phyloP scores from a whole-genome alignment of 1,140 invertebrate species.

The Trichonephila clavipes region DNA sequence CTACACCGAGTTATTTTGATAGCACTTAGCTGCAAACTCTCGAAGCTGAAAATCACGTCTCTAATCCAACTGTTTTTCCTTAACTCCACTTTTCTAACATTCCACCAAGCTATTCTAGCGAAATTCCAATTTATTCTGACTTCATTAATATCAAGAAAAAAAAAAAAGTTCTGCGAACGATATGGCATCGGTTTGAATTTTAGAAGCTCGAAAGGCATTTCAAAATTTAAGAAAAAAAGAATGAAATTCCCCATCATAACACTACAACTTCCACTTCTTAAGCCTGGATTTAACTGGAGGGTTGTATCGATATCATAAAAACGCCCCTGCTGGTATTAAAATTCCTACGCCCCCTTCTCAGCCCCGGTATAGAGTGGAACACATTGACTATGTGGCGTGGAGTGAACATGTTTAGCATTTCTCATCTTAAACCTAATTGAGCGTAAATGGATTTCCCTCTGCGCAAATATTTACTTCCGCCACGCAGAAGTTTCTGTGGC shows the following conservation, averaged over 20 bases:
- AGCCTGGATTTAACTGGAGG: slow-evolving; percentile 34
- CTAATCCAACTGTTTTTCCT: neutral
- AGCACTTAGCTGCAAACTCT: neutral
- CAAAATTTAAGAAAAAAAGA: neutral
- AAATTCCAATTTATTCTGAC: neutral
- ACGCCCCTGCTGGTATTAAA: slow-evolving; percentile 49
- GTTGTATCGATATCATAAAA: slow-evolving; percentile 40
- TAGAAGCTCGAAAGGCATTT: neutral
- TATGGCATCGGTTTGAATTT: neutral
- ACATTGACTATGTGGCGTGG: neutral
- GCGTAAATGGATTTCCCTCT: slow-evolving; percentile 16
- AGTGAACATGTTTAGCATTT: slow-evolving; percentile 45
- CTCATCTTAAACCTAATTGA: slow-evolving; percentile 63
- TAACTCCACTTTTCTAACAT: neutral
- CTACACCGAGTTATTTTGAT: neutral
- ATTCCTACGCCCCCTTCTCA: neutral
- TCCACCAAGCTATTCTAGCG: neutral
- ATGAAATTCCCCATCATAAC: neutral
- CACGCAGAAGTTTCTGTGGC: neutral
- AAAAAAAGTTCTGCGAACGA: neutral
- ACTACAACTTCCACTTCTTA: slow-evolving; percentile 30
- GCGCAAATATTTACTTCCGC: slow-evolving; percentile 44
- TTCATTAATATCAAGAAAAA: slow-evolving; percentile 16
- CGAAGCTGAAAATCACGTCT: neutral
- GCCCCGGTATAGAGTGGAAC: neutral